Base-by-base conservation (phyloP, 2,888 invertebrate genomes). In the Dynastes tityus region DNA sequence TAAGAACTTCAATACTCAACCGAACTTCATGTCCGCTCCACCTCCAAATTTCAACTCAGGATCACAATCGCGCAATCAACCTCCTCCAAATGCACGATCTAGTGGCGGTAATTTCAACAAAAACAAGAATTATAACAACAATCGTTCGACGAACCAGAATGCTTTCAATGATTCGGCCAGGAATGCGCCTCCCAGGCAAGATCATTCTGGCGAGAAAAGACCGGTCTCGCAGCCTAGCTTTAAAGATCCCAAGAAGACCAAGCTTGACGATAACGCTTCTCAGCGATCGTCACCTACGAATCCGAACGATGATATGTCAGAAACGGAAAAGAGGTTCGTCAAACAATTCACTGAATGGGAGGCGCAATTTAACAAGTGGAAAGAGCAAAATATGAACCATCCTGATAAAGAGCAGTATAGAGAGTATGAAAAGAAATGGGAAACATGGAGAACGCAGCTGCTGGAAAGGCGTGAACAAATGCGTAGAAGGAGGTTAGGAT, bases 311-410 rank as follows among this genome's bases (percentile, higher is more conserved):
- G 88, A 88, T 80, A 81, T 91, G 58, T 90, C 91, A 0, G 91
- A 92, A 83, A 95, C 96, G 84, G 96, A 97, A 88, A 93, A 93
- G 87, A 93, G 94, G 79, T 98, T 98, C 89, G 96, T 96, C 86
- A 93, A 94, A 80, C 96, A 97, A 88, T 97, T 97, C 87, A 92
- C 93, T 84, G 94, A 96, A 85, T 98, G 97, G 97, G 97, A 97
- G 88, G 92, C 95, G 83, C 96, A 97, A 87, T 97, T 97, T 87
- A 94, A 95, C 84, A 95, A 95, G 84, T 98, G 98, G 98, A 96
- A 95, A 87, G 92, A 93, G 81, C 95, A 97, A 85, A 98, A 98
- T 90, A 94, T 94, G 51, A 95, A 96, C 88, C 97, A 97, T 90
- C 97, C 97, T 0, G 97, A 97, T 87, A 95, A 95, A 88, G 93